Evolutionary conservation across 2,113 vertebrate genomes (phyloP).

Genomic region (Uria lomvia): DNA sequence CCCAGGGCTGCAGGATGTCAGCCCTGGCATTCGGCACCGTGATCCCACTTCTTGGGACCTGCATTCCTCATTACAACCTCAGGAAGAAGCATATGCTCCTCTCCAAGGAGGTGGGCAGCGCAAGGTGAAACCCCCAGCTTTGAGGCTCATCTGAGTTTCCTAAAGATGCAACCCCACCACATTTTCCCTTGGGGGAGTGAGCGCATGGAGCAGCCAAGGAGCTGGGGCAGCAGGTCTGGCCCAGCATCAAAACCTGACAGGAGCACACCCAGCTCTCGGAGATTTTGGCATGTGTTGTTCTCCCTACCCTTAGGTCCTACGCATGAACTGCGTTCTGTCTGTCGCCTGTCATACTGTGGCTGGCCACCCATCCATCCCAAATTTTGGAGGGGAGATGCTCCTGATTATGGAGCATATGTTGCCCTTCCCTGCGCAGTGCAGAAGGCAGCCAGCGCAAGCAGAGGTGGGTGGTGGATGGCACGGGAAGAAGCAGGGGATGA

Average conservation of each 20-base stretch:
- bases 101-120: neutral
- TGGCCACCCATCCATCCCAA: neutral
- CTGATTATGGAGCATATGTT: neutral
- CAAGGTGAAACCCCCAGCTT: neutral
- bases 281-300: neutral
- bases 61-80: neutral
- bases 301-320: neutral
- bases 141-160: neutral
- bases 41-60: neutral
- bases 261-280: neutral
- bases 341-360: neutral
- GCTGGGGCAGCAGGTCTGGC: neutral
- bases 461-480: neutral
- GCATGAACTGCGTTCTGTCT: neutral
- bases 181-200: fast-evolving
- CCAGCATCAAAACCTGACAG: neutral
- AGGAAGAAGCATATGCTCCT: neutral
- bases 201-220: neutral
- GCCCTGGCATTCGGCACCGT: neutral
- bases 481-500: fast-evolving
- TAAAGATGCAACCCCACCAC: neutral
- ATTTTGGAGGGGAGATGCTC: neutral
- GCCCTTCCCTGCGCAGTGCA: neutral
- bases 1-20: neutral
- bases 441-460: neutral